These are phyloP conservation scores for Vannuccia rotundouncinata DNA, from an alignment of 2,888 invertebrate genomes.

Conservation along the genomic window DNA sequence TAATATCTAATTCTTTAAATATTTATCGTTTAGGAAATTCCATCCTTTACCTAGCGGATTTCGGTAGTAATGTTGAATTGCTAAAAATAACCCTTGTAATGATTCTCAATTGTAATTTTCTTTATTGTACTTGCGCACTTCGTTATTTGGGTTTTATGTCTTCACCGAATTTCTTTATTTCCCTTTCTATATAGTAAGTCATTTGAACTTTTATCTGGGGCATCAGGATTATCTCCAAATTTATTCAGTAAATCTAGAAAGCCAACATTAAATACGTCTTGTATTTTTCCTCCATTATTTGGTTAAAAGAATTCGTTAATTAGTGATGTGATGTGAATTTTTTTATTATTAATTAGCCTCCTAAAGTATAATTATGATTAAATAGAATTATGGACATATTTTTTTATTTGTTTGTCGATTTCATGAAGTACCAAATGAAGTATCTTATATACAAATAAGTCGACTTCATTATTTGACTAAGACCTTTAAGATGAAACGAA, in stretches of 20 bases:
- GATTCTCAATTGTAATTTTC: constrained; percentile 11
- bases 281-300: not conserved
- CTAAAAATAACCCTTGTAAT: constrained; percentile 4
- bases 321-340: too few species aligned
- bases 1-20: too few species aligned
- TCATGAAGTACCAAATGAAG: too few species aligned
- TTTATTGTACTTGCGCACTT: not conserved
- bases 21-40: not conserved
- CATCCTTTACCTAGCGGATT: not conserved
- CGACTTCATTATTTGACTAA: too few species aligned
- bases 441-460: too few species aligned
- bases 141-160: not conserved
- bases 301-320: not conserved
- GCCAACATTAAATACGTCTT: not conserved
- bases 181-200: not conserved
- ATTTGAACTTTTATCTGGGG: not conserved
- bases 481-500: too few species aligned
- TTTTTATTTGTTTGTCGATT: too few species aligned
- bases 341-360: too few species aligned
- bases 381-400: too few species aligned
- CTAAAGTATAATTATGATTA: too few species aligned
- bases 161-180: not conserved
- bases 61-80: constrained; percentile 3
- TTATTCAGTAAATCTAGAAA: not conserved
- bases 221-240: not conserved